These are phyloP conservation scores for Nibea coibor DNA, from an alignment of 2,113 vertebrate genomes.

Conservation along the genomic window DNA sequence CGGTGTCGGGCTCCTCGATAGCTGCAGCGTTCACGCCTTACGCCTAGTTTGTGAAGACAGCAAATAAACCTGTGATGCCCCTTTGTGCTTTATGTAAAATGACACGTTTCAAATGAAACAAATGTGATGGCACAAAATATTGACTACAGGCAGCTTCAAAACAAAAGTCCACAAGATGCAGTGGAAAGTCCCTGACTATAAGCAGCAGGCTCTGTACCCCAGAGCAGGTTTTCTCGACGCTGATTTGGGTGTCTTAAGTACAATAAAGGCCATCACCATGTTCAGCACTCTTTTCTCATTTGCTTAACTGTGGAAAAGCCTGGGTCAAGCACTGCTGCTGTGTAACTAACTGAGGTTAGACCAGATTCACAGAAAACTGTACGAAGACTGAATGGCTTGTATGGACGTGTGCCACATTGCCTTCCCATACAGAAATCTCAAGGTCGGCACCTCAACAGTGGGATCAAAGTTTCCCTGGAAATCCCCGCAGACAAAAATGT, in stretches of 20 bases:
- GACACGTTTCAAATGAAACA: too few relatives aligned
- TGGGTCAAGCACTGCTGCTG: background rate
- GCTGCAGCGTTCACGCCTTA: conserved; percentile 91
- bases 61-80: too few relatives aligned
- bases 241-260: background rate
- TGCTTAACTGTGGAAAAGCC: background rate
- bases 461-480: background rate
- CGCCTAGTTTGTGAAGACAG: conserved; percentile 78
- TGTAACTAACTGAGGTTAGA: background rate
- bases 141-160: too few relatives aligned
- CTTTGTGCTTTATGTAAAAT: background rate
- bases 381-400: background rate
- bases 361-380: too few relatives aligned
- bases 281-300: background rate
- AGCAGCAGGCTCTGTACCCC: background rate
- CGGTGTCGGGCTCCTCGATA: conserved; percentile 88
- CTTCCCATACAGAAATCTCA: background rate
- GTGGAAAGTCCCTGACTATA: background rate
- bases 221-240: background rate
- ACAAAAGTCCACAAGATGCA: too few relatives aligned
- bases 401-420: background rate
- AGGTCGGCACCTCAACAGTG: background rate
- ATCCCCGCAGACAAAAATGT: background rate
- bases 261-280: background rate
- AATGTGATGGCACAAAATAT: too few relatives aligned